phyloP scores from a whole-genome alignment of 2,888 invertebrate genomes.

The Cylindroiulus punctatus region DNA sequence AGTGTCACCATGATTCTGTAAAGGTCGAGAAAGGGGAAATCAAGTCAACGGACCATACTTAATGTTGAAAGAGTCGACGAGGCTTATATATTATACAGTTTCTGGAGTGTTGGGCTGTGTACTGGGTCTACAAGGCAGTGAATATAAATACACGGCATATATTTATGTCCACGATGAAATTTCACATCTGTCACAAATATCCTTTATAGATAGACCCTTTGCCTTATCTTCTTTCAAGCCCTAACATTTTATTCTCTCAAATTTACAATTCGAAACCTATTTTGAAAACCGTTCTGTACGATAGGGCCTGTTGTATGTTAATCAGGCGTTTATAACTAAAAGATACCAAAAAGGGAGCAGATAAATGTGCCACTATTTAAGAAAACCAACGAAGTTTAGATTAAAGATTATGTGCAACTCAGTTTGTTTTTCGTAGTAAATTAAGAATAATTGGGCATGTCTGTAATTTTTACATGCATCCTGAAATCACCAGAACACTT shows the following conservation, averaged over 20 bases:
- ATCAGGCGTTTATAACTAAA: neutral
- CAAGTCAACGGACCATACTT: slow-evolving; percentile 40
- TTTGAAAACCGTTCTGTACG: neutral
- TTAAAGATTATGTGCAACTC: too few species aligned
- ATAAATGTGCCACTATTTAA: too few species aligned
- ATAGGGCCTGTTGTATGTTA: neutral
- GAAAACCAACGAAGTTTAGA: too few species aligned
- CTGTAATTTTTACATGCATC: too few species aligned
- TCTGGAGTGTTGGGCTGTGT: neutral
- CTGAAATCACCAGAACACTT: too few species aligned
- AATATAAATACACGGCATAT: slow-evolving; percentile 42
- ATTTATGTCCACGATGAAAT: slow-evolving; percentile 19
- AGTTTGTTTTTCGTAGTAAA: too few species aligned
- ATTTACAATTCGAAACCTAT: slow-evolving; percentile 13
- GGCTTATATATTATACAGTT: slow-evolving; percentile 42
- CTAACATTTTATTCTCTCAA: slow-evolving; percentile 6
- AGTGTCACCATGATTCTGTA: slow-evolving; percentile 39
- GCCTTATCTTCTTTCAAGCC: neutral
- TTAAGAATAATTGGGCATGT: too few species aligned
- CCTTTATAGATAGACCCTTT: neutral
- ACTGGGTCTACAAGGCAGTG: slow-evolving; percentile 2
- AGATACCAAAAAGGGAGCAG: neutral
- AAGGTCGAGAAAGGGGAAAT: slow-evolving; percentile 37
- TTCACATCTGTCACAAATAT: slow-evolving; percentile 33
- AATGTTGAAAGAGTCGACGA: slow-evolving; percentile 44